phyloP scores from a whole-genome alignment of 2,113 vertebrate genomes.

The Murina feae region DNA sequence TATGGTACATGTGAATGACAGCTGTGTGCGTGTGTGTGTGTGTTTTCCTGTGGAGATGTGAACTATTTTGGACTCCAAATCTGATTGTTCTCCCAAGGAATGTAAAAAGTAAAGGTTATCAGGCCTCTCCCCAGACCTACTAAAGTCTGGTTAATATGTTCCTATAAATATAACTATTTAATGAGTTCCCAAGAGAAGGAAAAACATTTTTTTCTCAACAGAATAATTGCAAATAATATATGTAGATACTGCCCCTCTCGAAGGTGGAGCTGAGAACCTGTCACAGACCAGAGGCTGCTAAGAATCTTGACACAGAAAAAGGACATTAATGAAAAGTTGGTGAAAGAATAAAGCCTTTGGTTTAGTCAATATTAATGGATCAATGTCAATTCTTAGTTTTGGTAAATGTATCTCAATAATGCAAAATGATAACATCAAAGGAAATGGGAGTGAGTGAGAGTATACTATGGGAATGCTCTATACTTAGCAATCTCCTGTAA shows the following conservation, averaged over 20 bases:
- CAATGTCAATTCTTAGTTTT: background rate
- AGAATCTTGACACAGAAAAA: background rate
- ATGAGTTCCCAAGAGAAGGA: background rate
- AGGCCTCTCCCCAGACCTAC: background rate
- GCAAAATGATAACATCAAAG: background rate
- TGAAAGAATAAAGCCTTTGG: background rate
- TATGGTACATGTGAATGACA: background rate
- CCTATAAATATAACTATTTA: background rate
- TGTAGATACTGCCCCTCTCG: background rate
- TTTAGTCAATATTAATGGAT: background rate
- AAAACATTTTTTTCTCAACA: background rate
- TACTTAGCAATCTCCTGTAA: background rate
- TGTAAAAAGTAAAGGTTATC: background rate
- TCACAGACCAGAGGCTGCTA: background rate
- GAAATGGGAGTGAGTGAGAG: background rate
- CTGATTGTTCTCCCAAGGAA: background rate
- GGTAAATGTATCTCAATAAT: background rate
- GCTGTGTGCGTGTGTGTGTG: no score
- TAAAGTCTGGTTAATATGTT: background rate
- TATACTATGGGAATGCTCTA: background rate
- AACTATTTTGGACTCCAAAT: background rate
- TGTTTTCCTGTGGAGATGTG: no score
- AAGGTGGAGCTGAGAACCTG: background rate
- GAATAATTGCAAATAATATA: background rate
- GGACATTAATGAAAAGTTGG: background rate